Conservation (phyloP, 2,888 invertebrate species). For the Cheiracanthium punctorium region DNA sequence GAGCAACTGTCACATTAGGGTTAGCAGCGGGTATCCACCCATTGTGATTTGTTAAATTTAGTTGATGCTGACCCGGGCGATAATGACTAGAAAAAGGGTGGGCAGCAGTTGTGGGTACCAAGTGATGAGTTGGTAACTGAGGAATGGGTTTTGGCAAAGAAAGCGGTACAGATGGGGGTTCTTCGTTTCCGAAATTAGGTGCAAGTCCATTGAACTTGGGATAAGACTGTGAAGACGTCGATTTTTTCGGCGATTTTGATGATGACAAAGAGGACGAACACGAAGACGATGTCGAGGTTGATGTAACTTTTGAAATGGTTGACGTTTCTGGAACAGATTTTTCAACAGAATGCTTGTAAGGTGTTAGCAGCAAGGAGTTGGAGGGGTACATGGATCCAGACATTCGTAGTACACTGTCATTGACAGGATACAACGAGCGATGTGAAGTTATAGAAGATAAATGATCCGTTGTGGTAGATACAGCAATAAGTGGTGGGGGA, state of each 20-base stretch:
- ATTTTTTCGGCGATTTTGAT: constrained; percentile 38
- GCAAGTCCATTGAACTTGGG: constrained; percentile 53
- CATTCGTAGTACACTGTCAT: constrained; percentile 33
- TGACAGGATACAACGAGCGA: constrained; percentile 27
- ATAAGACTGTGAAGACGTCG: constrained; percentile 1
- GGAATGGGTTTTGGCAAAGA: constrained; percentile 62
- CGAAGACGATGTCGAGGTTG: constrained; percentile 29
- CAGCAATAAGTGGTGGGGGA: constrained; percentile 63
- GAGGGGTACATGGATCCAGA: constrained; percentile 38
- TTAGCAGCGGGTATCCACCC: constrained; percentile 64
- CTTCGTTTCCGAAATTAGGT: constrained; percentile 37
- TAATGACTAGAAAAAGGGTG: constrained; percentile 63
- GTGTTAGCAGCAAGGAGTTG: constrained; percentile 24
- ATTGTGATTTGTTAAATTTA: constrained; percentile 44
- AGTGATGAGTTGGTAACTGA: constrained; percentile 45
- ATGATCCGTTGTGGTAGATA: constrained; percentile 28
- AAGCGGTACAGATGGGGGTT: constrained; percentile 38
- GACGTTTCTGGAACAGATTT: constrained; percentile 8
- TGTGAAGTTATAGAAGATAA: constrained; percentile 30
- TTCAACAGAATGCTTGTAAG: constrained; percentile 44
- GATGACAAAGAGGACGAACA: too few species aligned
- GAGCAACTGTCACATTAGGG: constrained; percentile 59
- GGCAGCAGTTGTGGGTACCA: constrained; percentile 24
- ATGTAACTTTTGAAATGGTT: not conserved
- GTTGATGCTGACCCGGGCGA: constrained; percentile 52